A percentile compares a stretch with the other conserved stretches of the same genome.
These are phyloP conservation scores for Gambelia wislizenii DNA, from an alignment of 2,797 vertebrate genomes.

Conservation along the genomic window DNA sequence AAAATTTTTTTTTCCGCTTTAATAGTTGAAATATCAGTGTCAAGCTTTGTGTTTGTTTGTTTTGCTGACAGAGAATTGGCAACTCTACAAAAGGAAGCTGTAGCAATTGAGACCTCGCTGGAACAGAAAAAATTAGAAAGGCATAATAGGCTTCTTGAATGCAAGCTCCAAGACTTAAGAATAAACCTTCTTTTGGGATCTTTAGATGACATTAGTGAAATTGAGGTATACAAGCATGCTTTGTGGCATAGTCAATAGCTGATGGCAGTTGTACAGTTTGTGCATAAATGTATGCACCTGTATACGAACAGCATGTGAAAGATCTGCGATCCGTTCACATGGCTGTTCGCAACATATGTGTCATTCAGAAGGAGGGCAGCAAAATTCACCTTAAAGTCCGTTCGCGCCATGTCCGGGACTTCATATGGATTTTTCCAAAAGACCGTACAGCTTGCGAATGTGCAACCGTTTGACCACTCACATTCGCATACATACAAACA, in stretches of 20 bases:
- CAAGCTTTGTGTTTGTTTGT: conserved; percentile 15
- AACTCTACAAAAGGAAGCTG: conserved; percentile 85
- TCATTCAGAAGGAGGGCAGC: too few relatives aligned
- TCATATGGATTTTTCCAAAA: too few relatives aligned
- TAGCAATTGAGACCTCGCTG: conserved; percentile 81
- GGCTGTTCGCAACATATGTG: too few relatives aligned
- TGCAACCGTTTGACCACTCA: too few relatives aligned
- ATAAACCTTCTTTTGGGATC: conserved; percentile 85
- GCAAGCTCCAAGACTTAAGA: conserved; percentile 88
- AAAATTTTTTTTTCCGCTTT: background rate
- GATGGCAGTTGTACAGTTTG: background rate
- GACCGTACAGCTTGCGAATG: too few relatives aligned
- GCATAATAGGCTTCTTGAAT: conserved; percentile 91
- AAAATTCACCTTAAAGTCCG: too few relatives aligned
- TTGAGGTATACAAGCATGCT: conserved; percentile 79
- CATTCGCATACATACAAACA: too few relatives aligned
- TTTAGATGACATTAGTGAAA: conserved; percentile 88
- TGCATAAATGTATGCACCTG: background rate
- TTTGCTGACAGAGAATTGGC: conserved; percentile 80
- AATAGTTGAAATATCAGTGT: background rate
- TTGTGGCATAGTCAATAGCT: background rate
- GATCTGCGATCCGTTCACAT: too few relatives aligned
- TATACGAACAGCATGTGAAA: too few relatives aligned
- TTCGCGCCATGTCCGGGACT: too few relatives aligned
- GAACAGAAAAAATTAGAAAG: conserved; percentile 86